phyloP scores from a whole-genome alignment of 1,140 invertebrate genomes.

The Drosophila erecta region DNA sequence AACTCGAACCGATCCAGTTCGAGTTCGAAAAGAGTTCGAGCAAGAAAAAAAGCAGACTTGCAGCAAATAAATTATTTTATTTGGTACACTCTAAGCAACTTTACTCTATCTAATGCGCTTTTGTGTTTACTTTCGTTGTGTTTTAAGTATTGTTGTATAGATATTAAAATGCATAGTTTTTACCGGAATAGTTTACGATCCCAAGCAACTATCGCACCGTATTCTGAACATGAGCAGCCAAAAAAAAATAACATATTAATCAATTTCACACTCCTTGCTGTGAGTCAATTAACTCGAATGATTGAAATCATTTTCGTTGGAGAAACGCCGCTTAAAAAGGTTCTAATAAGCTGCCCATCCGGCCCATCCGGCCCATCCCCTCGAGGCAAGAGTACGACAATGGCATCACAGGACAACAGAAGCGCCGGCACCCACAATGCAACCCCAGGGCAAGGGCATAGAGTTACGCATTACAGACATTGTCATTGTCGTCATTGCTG shows the following conservation, averaged over 20 bases:
- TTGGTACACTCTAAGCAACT: background rate
- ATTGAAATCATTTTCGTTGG: slow-evolving; percentile 51
- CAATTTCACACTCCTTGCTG: slow-evolving; percentile 50
- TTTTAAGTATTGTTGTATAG: no score
- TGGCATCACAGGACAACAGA: slow-evolving; percentile 25
- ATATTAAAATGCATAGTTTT: background rate
- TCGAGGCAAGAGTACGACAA: slow-evolving; percentile 25
- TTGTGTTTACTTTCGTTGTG: no score
- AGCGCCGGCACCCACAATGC: slow-evolving; percentile 28
- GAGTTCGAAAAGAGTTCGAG: no score
- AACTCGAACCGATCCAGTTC: slow-evolving; percentile 12
- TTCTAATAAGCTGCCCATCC: slow-evolving; percentile 46
- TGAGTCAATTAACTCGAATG: slow-evolving; percentile 61
- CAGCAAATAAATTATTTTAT: slow-evolving; percentile 10
- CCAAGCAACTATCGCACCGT: background rate
- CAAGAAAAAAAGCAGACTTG: background rate
- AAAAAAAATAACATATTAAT: slow-evolving; percentile 62
- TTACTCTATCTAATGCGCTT: background rate
- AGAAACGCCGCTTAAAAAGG: slow-evolving; percentile 60
- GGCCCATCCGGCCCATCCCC: slow-evolving; percentile 27
- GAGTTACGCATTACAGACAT: slow-evolving; percentile 67
- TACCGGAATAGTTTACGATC: no score
- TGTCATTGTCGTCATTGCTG: slow-evolving; percentile 61
- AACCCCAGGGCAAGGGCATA: slow-evolving; percentile 32
- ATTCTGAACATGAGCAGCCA: background rate